Evolutionary conservation across 2,888 invertebrate genomes (phyloP), one percentile per base, ranked within the genome.

Genomic region (Hirtodrosophila duncani): DNA sequence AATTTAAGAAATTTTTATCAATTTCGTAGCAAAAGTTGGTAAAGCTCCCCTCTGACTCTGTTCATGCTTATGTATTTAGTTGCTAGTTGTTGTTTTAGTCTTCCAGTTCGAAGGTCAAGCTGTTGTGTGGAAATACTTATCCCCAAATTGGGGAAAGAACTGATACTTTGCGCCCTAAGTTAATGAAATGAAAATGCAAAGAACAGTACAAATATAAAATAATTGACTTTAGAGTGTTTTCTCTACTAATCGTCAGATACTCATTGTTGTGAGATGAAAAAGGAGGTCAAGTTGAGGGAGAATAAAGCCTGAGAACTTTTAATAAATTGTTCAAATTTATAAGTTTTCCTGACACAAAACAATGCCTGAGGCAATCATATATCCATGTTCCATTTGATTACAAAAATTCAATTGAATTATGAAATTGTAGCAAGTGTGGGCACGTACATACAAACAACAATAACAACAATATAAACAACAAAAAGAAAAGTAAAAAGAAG

Each of bases 1-100:
- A 69, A 70, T 74, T 72, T 58, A 74, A 81, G 70, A 63, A 63
- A 74, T 78, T 72, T n/a, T 81, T 81, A 81, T 72, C 78, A 77
- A 81, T 72, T 81, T 74, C 48, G 18, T 31, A 21, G 37, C 58
- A 78, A 74, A 20, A 60, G 52, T 31, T 63, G 58, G 48, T 37
- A 52, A 24, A 34, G 29, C 34, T 26, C 38, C 10, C 27, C 34
- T n/a, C n/a, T n/a, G n/a, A n/a, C 27, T 42, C 14, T 21, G 13
- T 31, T 55, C 46, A 59, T 58, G 41, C n/a, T n/a, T 61, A 55
- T 64, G 50, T 50, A 46, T 37, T 63, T 64, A 71, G 61, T 63
- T 77, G 31, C 50, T 59, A 18, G 39, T 50, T 60, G 60, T 51
- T 60, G 61, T 33, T 41, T 13, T 27, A 42, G 45, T 18, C 44